phyloP scores from a whole-genome alignment of 1,140 invertebrate genomes.

The Cotesia vestalis region DNA sequence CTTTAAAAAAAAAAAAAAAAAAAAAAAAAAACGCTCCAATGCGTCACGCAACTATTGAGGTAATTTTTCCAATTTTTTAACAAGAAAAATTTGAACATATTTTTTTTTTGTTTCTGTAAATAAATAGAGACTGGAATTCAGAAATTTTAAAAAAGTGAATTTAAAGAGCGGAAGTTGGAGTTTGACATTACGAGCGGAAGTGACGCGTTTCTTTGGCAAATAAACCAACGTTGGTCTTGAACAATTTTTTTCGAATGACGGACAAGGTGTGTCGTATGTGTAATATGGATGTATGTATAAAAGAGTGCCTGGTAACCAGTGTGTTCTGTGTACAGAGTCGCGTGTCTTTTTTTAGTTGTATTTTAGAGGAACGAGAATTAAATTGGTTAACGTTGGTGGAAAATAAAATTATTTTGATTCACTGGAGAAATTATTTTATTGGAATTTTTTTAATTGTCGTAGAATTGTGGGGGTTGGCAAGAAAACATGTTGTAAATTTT shows the following conservation, averaged over 20 bases:
- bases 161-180: constrained; percentile 60
- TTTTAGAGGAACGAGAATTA: no score
- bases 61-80: constrained; percentile 30
- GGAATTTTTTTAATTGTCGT: no score
- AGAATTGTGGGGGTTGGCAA: no score
- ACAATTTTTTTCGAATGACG: constrained; percentile 46
- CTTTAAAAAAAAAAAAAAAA: constrained; percentile 27
- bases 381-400: no score
- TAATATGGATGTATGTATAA: constrained; percentile 22
- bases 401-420: no score
- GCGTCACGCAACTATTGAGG: constrained; percentile 50
- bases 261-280: constrained; percentile 60
- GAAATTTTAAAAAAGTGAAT: constrained; percentile 22
- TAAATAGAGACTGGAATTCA: not conserved
- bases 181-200: constrained; percentile 66
- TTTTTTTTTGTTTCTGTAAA: not conserved
- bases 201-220: constrained; percentile 59
- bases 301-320: constrained; percentile 12
- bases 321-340: constrained; percentile 37
- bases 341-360: no score
- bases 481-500: no score
- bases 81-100: not conserved
- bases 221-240: constrained; percentile 40
- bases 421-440: no score
- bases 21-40: constrained; percentile 38